Evolutionary conservation across 2,888 invertebrate species (phyloP).

Genomic region (Melanophora roralis): DNA sequence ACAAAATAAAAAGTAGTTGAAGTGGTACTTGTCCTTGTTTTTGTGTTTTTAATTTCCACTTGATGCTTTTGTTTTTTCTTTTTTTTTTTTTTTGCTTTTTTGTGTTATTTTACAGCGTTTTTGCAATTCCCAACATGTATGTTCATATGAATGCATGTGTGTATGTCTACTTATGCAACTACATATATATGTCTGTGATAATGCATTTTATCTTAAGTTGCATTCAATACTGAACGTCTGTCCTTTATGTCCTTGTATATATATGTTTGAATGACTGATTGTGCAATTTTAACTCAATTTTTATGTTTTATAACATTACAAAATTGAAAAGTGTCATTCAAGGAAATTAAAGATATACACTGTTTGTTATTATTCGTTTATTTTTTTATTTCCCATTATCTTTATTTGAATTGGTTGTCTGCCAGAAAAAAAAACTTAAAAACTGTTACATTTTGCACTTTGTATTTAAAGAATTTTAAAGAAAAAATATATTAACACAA

Average conservation of each 20-base stretch:
- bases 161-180: too few species aligned
- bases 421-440: neutral
- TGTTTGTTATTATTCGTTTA: neutral
- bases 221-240: conserved; percentile 12
- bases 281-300: conserved; percentile 33
- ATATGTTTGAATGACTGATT: neutral
- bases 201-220: conserved; percentile 14
- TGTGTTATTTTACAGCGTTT: conserved; percentile 31
- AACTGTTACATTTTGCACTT: conserved; percentile 12
- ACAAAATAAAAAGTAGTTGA: conserved; percentile 43
- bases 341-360: conserved; percentile 50
- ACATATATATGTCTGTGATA: neutral
- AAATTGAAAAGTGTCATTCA: conserved; percentile 51
- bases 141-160: neutral
- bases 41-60: conserved; percentile 52
- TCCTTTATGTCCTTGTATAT: neutral
- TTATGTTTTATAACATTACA: conserved; percentile 45
- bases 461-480: neutral
- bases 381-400: neutral
- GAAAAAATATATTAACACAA: neutral
- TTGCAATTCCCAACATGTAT: neutral
- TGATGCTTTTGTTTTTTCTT: conserved; percentile 11
- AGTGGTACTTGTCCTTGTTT: conserved; percentile 58
- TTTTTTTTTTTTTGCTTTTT: conserved; percentile 15
- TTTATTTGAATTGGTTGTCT: neutral